These are phyloP conservation scores for Pelecanus crispus DNA, from an alignment of 2,113 vertebrate genomes.

Conservation along the genomic window DNA sequence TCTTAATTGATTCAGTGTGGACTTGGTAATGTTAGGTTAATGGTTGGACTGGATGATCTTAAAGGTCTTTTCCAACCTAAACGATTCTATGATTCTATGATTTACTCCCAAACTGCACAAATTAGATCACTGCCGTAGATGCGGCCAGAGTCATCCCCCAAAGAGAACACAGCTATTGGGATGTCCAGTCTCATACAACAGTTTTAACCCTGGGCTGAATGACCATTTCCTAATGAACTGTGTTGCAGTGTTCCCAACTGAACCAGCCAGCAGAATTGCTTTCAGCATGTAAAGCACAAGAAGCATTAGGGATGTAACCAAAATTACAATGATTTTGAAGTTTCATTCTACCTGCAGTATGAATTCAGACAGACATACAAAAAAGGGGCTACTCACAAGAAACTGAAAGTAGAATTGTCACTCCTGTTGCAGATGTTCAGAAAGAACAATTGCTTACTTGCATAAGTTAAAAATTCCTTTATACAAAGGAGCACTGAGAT, in stretches of 20 bases:
- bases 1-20: no score
- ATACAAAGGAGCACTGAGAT: neutral
- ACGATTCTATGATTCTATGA: no score
- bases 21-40: no score
- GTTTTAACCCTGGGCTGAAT: neutral
- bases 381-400: neutral
- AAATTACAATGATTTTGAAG: neutral
- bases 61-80: no score
- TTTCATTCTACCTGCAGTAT: neutral
- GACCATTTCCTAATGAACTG: neutral
- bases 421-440: neutral
- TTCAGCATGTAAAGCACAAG: neutral
- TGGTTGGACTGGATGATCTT: no score
- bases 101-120: neutral
- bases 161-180: neutral
- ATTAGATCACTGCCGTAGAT: neutral
- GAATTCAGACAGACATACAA: neutral
- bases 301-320: neutral
- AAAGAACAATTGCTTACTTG: neutral
- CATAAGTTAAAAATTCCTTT: neutral
- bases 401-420: neutral
- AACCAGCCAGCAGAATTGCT: neutral
- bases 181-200: neutral
- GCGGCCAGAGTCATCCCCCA: neutral
- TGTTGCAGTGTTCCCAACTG: fast-evolving